A percentile compares a stretch with the other conserved stretches of the same genome.
These are phyloP conservation scores for Leptobrachium leishanense DNA, from an alignment of 2,113 vertebrate species.

Conservation along the genomic window DNA sequence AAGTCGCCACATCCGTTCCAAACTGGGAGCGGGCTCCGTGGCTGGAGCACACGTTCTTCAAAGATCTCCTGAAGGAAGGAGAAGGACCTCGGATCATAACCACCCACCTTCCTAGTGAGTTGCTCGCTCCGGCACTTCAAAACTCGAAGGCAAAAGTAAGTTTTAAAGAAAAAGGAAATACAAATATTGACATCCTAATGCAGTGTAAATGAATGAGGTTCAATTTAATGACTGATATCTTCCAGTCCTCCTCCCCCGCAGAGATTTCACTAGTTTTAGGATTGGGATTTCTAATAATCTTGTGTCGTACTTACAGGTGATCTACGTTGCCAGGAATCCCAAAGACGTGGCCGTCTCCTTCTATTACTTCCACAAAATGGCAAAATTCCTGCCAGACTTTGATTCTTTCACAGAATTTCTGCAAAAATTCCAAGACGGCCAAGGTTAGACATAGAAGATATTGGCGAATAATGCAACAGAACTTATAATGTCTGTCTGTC, in stretches of 20 bases:
- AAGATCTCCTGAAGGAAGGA: constrained; percentile 48
- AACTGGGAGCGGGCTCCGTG: constrained; percentile 81
- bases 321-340: constrained; percentile 83
- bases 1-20: constrained; percentile 64
- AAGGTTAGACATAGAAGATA: constrained; percentile 57
- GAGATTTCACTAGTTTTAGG: no score
- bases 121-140: constrained; percentile 67
- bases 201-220: no score
- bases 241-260: no score
- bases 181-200: no score
- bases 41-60: constrained; percentile 79
- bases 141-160: constrained; percentile 73
- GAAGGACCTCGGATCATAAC: constrained; percentile 68
- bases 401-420: constrained; percentile 73
- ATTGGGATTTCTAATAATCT: neutral
- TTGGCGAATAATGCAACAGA: no score
- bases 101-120: constrained; percentile 73
- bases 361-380: constrained; percentile 80
- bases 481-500: no score
- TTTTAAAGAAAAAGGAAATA: neutral
- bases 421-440: constrained; percentile 67
- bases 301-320: constrained; percentile 63
- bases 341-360: constrained; percentile 81
- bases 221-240: no score
- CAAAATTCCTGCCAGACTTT: constrained; percentile 75